Base-by-base conservation (phyloP, 2,888 invertebrate species). In the Drosophila fulvimacula region DNA sequence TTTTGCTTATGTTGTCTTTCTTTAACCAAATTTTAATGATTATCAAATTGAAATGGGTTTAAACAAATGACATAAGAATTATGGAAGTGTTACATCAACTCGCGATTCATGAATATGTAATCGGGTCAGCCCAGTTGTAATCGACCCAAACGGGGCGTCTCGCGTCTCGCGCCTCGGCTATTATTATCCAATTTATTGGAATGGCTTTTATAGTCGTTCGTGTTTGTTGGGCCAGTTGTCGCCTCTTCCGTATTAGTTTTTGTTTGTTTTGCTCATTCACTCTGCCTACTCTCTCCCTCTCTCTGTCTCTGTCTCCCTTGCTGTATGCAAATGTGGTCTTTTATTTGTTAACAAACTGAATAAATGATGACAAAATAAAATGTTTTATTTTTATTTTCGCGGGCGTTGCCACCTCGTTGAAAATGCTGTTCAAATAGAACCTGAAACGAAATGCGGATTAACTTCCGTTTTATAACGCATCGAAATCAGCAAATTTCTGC, bases 31-130 rank as follows among this genome's bases (percentile, higher is more conserved):
- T 0, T 24, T 4, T 15, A 17, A 11, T 17, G 2, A n/a, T 34
- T 15, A 9, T 24, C 15, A 32, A 67, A 30, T 55, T 34, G 5
- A 36, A 66, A 41, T 56, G 30, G 41, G 21, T 30, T 52, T 44
- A 41, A 52, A 24, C 32, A 56, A 59, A 63, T 64, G 57, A 61
- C 61, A 65, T 71, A 71, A 71, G 57, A 65, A 76, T 64, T 21
- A 48, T 24, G 42, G 30, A 48, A 39, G 39, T n/a, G 44, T 75
- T 75, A 44, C 52, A 63, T 63, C 19, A 63, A 63, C 71, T 59
- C 9, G 60, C 61, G 44, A 42, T 57, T 79, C 87, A 86, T 82
- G 79, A 81, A 87, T 84, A 82, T 81, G 82, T 79, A 87, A 81
- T 73, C 66, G 85, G 73, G 62, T 62, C 76, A 70, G 67, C 38